These are phyloP conservation scores for Oscheius sp. DNA, from an alignment of 2,888 invertebrate species.

Conservation along the genomic window DNA sequence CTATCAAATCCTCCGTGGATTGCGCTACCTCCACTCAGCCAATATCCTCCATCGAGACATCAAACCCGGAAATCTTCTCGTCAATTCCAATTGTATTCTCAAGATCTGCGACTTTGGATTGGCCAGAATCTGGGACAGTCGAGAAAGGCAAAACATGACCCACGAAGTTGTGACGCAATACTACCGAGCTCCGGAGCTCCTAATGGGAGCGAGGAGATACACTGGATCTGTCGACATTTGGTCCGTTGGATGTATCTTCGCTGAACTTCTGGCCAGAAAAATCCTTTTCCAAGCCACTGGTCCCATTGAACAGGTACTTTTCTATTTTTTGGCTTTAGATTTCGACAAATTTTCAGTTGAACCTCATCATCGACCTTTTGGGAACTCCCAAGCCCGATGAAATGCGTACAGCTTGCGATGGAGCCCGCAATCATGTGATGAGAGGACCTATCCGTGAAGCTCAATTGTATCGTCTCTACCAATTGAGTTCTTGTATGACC, in stretches of 20 bases:
- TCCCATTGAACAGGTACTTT: conserved; percentile 88
- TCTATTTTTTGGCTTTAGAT: neutral
- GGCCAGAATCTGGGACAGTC: conserved; percentile 95
- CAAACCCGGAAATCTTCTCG: conserved; percentile 96
- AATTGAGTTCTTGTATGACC: conserved; percentile 89
- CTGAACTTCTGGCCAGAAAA: conserved; percentile 90
- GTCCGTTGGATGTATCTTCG: conserved; percentile 99
- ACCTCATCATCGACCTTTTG: conserved; percentile 93
- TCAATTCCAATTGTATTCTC: conserved; percentile 98
- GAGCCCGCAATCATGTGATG: conserved; percentile 85
- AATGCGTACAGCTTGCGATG: conserved; percentile 96
- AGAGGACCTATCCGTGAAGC: conserved; percentile 39
- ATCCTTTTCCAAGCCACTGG: conserved; percentile 98
- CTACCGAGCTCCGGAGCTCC: conserved; percentile 96
- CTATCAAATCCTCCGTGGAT: conserved; percentile 97
- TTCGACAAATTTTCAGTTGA: conserved; percentile 82
- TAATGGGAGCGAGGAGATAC: conserved; percentile 94
- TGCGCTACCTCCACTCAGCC: conserved; percentile 98
- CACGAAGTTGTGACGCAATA: conserved; percentile 99
- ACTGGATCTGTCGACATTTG: conserved; percentile 96
- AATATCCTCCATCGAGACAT: conserved; percentile 97
- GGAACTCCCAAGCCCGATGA: conserved; percentile 94
- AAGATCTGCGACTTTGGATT: conserved; percentile 98
- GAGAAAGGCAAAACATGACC: conserved; percentile 92
- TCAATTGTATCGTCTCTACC: conserved; percentile 77